Evolutionary conservation across 2,113 vertebrate genomes (phyloP).

Genomic region (Vulpes lagopus): DNA sequence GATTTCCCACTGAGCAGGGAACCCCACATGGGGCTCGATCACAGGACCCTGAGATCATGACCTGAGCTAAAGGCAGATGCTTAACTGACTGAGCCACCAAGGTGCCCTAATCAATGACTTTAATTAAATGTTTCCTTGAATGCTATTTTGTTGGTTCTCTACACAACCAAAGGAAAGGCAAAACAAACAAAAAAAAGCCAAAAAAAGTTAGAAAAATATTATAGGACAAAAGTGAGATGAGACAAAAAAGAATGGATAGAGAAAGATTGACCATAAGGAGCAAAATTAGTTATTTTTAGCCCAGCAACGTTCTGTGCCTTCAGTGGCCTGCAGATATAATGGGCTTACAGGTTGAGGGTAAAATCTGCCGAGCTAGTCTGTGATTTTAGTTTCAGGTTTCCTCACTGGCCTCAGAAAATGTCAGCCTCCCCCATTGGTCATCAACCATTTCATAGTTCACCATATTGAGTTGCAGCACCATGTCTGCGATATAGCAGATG

Average conservation of each 20-base stretch:
- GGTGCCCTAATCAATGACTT: not conserved
- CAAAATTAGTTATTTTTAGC: not conserved
- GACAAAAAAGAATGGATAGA: not conserved
- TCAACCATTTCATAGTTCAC: not conserved
- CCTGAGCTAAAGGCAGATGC: too few species aligned
- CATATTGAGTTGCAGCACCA: accelerated
- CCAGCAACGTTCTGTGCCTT: not conserved
- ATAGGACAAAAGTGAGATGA: not conserved
- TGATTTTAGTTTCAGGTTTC: not conserved
- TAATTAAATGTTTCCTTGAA: not conserved
- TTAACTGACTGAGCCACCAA: too few species aligned
- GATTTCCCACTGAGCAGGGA: too few species aligned
- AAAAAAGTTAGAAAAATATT: not conserved
- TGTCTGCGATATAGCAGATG: not conserved
- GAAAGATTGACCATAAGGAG: not conserved
- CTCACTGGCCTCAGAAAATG: not conserved
- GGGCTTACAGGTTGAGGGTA: not conserved
- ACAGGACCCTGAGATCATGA: too few species aligned
- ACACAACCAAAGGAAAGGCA: not conserved
- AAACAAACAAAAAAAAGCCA: not conserved
- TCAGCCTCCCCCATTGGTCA: not conserved
- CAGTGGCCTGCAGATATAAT: not conserved
- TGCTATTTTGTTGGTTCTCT: not conserved
- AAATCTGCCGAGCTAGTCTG: not conserved
- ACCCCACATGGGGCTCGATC: too few species aligned